These are phyloP conservation scores for Esox niger DNA, from an alignment of 2,113 vertebrate species.

Conservation along the genomic window DNA sequence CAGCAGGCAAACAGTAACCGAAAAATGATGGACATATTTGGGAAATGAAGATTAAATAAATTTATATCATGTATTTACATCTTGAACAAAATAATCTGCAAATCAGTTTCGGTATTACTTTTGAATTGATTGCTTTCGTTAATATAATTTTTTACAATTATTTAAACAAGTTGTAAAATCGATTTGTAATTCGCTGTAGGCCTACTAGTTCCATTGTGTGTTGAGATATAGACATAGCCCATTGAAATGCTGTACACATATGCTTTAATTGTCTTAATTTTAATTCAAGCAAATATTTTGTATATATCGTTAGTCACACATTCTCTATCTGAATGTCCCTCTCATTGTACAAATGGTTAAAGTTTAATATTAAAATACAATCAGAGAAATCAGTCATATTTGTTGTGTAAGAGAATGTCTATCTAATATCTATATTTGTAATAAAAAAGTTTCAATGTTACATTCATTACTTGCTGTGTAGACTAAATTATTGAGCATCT, in stretches of 20 bases:
- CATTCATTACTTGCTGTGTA: constrained; percentile 49
- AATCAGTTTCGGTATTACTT: constrained; percentile 69
- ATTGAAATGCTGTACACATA: constrained; percentile 19
- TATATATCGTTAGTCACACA: constrained; percentile 9
- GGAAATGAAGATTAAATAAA: constrained; percentile 72
- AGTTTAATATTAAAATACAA: constrained; percentile 80
- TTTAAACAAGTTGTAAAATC: constrained; percentile 57
- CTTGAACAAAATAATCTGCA: constrained; percentile 66
- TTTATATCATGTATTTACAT: constrained; percentile 62
- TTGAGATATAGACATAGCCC: background rate
- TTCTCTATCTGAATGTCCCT: constrained; percentile 8
- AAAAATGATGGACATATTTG: constrained; percentile 86
- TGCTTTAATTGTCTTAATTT: background rate
- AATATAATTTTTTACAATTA: constrained; percentile 55
- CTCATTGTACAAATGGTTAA: constrained; percentile 51
- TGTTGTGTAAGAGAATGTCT: constrained; percentile 80
- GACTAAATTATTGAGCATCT: background rate
- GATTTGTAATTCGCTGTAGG: constrained; percentile 10
- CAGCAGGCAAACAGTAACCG: constrained; percentile 89
- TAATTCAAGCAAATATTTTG: constrained; percentile 8
- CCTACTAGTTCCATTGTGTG: constrained; percentile 12
- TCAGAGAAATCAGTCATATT: constrained; percentile 71
- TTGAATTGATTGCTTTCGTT: constrained; percentile 70
- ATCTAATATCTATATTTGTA: constrained; percentile 85
- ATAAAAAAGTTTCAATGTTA: constrained; percentile 80